Conservation (phyloP, 2,888 invertebrate genomes). For the Pyralis farinalis region DNA sequence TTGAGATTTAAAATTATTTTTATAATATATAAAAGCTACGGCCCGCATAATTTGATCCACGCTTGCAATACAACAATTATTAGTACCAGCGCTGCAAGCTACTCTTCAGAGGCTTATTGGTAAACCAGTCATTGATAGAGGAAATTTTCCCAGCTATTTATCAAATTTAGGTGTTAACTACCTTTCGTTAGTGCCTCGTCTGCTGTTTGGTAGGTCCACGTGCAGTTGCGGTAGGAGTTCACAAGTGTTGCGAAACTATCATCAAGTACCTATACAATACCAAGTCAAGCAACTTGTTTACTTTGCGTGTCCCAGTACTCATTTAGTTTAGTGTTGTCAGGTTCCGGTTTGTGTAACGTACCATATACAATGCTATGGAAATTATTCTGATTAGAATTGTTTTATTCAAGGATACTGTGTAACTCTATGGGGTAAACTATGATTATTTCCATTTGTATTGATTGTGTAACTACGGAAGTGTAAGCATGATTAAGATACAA, state of each 20-base stretch:
- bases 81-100: no score
- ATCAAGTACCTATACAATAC: conserved; percentile 8
- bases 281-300: conserved; percentile 5
- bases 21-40: background rate
- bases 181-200: no score
- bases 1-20: conserved; percentile 9
- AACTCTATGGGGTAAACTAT: conserved; percentile 20
- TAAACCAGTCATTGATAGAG: no score
- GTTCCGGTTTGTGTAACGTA: conserved; percentile 35
- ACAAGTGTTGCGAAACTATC: conserved; percentile 10
- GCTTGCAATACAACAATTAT: no score
- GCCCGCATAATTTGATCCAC: no score
- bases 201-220: no score
- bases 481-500: no score
- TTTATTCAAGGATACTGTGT: conserved; percentile 32
- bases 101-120: no score
- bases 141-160: no score
- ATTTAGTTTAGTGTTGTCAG: conserved; percentile 18
- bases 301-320: conserved; percentile 20
- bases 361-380: conserved; percentile 31
- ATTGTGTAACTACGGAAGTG: conserved; percentile 1
- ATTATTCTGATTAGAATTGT: conserved; percentile 33
- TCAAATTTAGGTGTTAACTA: no score
- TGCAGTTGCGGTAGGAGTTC: no score
- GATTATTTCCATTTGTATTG: conserved; percentile 1